These are phyloP conservation scores for Myotis yumanensis DNA, from an alignment of 2,113 vertebrate genomes.

Conservation along the genomic window DNA sequence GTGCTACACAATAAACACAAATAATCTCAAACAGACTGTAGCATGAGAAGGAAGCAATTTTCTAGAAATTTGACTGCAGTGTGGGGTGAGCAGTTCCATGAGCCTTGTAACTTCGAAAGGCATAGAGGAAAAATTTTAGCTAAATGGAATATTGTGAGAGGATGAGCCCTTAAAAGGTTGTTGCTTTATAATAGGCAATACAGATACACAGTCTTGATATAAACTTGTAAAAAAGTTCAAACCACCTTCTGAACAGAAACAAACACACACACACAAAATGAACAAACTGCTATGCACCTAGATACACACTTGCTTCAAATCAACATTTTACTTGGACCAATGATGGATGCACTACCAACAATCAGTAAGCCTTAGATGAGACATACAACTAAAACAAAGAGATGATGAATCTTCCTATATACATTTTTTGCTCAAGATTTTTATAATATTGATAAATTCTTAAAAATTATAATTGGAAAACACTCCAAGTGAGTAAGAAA, in stretches of 20 bases:
- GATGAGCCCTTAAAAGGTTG: background rate
- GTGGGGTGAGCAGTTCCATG: background rate
- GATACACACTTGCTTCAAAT: constrained; percentile 29
- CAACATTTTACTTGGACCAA: constrained; percentile 35
- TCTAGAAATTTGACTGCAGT: constrained; percentile 37
- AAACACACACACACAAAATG: background rate
- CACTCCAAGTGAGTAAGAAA: background rate
- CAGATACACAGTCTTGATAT: background rate
- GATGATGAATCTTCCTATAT: background rate
- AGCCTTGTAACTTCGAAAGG: constrained; percentile 9
- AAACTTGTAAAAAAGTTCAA: background rate
- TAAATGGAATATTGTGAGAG: background rate
- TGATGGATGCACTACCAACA: background rate
- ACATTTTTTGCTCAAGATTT: background rate
- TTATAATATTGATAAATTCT: constrained; percentile 36
- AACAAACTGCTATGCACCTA: background rate
- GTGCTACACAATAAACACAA: constrained; percentile 61
- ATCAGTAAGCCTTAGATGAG: background rate
- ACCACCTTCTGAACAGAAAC: background rate
- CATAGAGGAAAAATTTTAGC: constrained; percentile 27
- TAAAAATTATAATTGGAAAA: constrained; percentile 6
- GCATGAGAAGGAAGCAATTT: constrained; percentile 48
- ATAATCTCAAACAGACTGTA: constrained; percentile 48
- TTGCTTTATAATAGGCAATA: background rate
- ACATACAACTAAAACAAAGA: background rate